phyloP scores from a whole-genome alignment of 2,797 vertebrate genomes.

The Pseudochaenichthys georgianus region DNA sequence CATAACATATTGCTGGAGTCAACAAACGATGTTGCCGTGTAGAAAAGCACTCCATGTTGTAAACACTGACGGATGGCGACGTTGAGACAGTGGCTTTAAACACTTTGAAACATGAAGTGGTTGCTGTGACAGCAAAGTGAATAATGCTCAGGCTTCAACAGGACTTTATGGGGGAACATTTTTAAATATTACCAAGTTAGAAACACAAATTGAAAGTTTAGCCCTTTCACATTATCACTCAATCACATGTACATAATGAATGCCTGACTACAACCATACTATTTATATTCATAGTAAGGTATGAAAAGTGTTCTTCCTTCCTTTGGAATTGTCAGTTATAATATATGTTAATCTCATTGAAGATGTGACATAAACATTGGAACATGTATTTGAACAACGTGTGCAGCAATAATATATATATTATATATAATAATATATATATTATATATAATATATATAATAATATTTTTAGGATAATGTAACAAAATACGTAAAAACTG shows the following conservation, averaged over 20 bases:
- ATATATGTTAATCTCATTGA: background rate
- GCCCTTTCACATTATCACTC: background rate
- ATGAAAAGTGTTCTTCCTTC: background rate
- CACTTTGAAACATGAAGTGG: constrained; percentile 10
- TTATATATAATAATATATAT: too few species aligned
- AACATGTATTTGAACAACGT: background rate
- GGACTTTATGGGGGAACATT: background rate
- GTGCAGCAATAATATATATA: background rate
- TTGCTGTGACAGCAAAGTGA: constrained; percentile 8
- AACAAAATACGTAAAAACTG: background rate
- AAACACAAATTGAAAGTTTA: background rate
- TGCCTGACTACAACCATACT: background rate
- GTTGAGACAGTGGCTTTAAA: constrained; percentile 12
- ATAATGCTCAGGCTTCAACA: background rate
- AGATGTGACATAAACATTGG: background rate
- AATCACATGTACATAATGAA: background rate
- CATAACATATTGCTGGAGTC: constrained; percentile 27
- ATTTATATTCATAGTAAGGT: background rate
- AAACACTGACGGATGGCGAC: constrained; percentile 12
- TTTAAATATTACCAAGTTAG: background rate
- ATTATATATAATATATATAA: too few species aligned
- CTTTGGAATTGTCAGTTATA: background rate
- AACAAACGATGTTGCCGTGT: constrained; percentile 23
- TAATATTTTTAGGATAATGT: background rate
- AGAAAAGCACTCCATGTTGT: constrained; percentile 12